A percentile compares a stretch with the other conserved stretches of the same genome.
These are phyloP conservation scores for Zaprionus bogoriensis DNA, from an alignment of 2,888 invertebrate species.

Conservation along the genomic window DNA sequence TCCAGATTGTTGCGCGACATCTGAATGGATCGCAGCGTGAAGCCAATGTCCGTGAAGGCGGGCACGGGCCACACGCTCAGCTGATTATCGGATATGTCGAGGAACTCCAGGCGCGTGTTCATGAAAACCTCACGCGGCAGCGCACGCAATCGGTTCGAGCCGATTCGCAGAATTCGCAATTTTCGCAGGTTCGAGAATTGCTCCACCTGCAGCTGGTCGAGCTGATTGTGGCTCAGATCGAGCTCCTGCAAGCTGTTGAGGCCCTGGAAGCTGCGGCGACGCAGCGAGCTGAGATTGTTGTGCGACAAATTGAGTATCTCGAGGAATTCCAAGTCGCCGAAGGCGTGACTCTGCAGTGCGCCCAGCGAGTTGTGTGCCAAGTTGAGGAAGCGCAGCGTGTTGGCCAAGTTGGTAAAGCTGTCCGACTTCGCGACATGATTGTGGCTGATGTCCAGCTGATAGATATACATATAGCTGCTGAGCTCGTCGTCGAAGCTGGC, in stretches of 20 bases:
- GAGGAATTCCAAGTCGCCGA: slow-evolving; percentile 87
- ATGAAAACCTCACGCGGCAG: slow-evolving; percentile 91
- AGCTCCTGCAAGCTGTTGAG: slow-evolving; percentile 89
- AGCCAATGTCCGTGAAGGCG: slow-evolving; percentile 90
- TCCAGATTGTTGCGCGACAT: slow-evolving; percentile 91
- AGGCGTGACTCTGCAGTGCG: slow-evolving; percentile 88
- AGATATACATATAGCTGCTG: slow-evolving; percentile 85
- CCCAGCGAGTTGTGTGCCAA: slow-evolving; percentile 90
- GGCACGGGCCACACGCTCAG: slow-evolving; percentile 91
- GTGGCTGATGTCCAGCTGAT: slow-evolving; percentile 88
- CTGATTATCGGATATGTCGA: slow-evolving; percentile 91
- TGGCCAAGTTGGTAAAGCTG: slow-evolving; percentile 86
- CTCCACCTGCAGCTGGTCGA: slow-evolving; percentile 90
- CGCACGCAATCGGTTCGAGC: slow-evolving; percentile 88
- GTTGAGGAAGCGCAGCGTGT: slow-evolving; percentile 87
- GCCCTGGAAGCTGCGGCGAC: slow-evolving; percentile 90
- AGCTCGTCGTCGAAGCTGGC: slow-evolving; percentile 80
- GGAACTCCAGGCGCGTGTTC: slow-evolving; percentile 90
- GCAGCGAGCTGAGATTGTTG: slow-evolving; percentile 89
- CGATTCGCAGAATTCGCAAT: slow-evolving; percentile 88
- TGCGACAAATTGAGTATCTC: slow-evolving; percentile 89
- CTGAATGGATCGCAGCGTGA: slow-evolving; percentile 90
- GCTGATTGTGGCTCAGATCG: slow-evolving; percentile 90
- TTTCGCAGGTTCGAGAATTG: slow-evolving; percentile 91
- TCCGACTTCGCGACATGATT: slow-evolving; percentile 88